Base-by-base conservation (phyloP, 2,888 invertebrate species). In the Epirrita christyi region DNA sequence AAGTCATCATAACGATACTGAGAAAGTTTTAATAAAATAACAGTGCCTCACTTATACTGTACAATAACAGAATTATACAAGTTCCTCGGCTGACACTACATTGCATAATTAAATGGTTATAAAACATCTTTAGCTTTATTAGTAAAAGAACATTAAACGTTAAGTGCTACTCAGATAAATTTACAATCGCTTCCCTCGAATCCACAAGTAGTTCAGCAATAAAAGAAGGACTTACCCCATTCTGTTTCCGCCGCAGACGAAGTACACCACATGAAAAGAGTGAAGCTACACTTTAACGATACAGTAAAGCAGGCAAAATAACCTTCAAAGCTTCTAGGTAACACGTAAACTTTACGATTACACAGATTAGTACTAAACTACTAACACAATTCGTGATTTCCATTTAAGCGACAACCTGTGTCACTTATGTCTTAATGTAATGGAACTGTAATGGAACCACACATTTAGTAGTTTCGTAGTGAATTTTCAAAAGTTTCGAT, bases 211-310 rank as follows among this genome's bases (percentile, higher is more conserved):
- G 78, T 73, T 66, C 62, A 68, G 75, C 70, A 80, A 83, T 86
- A 86, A 87, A 85, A 79, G 52, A 63, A 66, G 59, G 67, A 85
- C 93, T 93, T 88, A 93, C 93, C 92, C 93, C 93, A 86, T 93
- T 93, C 93, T 93, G 86, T 77, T 80, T 75, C 76, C 79, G 76
- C 65, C 74, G 77, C 61, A 72, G 75, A 71, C 73, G 75, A 71
- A 76, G 72, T 73, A 79, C 84, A 75, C 83, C 91, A 88, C 92
- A 92, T 90, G 89, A 91, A 93, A 88, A 86, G 80, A 85, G 79
- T 76, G 83, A 83, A 87, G 88, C 75, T 83, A 79, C 81, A 75
- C 67, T 85, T 89, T 88, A 87, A 89, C 83, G 86, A 85, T 80
- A 83, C 78, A 73, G 79, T 87, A 81, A 86, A 85, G 77, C 77